A percentile compares a stretch with the other conserved stretches of the same genome.
These are phyloP conservation scores for Leptinotarsa lineolata DNA, from an alignment of 1,140 invertebrate genomes.

Conservation along the genomic window DNA sequence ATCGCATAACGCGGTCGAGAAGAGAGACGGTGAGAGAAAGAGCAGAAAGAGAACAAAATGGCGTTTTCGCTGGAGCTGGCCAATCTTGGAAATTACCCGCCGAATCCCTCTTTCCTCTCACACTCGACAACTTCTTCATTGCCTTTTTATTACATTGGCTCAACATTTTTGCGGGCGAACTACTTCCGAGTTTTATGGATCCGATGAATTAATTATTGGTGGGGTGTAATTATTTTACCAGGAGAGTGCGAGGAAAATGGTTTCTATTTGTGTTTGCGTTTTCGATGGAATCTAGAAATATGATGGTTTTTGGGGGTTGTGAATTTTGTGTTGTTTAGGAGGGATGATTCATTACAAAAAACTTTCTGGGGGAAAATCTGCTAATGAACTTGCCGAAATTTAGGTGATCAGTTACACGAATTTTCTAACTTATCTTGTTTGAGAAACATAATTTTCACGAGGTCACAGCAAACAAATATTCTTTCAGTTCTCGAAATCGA, in stretches of 20 bases:
- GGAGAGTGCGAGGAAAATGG: not conserved
- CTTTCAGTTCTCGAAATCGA: too few species aligned
- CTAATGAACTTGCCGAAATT: too few species aligned
- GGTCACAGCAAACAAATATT: too few species aligned
- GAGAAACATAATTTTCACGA: too few species aligned
- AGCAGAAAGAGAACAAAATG: not conserved
- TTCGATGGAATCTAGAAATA: not conserved
- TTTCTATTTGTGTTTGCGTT: not conserved
- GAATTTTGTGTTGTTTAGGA: too few species aligned
- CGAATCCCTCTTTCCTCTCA: slow-evolving; percentile 11
- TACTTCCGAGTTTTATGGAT: slow-evolving; percentile 22
- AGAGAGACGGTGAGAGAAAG: not conserved
- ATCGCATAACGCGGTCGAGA: slow-evolving; percentile 6
- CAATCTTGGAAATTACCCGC: slow-evolving; percentile 18
- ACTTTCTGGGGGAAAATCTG: too few species aligned
- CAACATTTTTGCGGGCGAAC: slow-evolving; percentile 15
- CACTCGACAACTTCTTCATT: slow-evolving; percentile 24
- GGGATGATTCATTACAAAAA: too few species aligned
- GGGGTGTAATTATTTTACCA: slow-evolving; percentile 8
- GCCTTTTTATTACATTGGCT: slow-evolving; percentile 19
- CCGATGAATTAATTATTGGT: slow-evolving; percentile 9
- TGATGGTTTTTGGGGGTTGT: too few species aligned
- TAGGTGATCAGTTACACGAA: too few species aligned
- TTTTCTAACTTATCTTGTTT: too few species aligned
- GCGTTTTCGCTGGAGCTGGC: slow-evolving; percentile 1